Base-by-base conservation (phyloP, 37 sponge, comb jelly and placozoan genomes). In the Petrosia ficiformis region DNA sequence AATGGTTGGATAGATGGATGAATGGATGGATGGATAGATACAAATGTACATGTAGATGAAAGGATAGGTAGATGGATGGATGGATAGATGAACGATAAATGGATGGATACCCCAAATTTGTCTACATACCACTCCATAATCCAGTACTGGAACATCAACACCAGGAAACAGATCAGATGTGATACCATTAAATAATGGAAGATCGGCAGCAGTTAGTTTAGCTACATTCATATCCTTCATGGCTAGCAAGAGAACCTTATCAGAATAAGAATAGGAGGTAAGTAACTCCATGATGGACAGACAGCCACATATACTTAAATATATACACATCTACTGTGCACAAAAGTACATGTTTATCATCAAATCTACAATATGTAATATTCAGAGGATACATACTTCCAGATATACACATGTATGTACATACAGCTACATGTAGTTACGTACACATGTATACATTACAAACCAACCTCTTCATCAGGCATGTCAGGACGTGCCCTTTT, bases 171-270 rank as follows among this genome's bases (percentile, higher is more conserved):
- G 84, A 42, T 98, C 99, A 58, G 93, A 81, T 0, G 89, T 86
- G 78, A 98, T 95, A 11, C 95, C 99, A 81, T 95, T 98, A 76
- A 98, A 98, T 24, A 98, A 93, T 3, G 99, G 99, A 48, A 87
- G 75, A 67, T 98, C 99, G 57, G 78, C 88, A 44, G 98, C 83
- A 14, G 95, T 98, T 75, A 98, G 83, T 71, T 94, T 94, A 59
- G 99, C 99, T 11, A 94, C 77, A 74, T 98, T 98, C 99, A 98
- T 94, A 86, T 98, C 95, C 82, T 92, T 98, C 95, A 98, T 94
- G 44, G 99, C 99, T 39, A 98, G 82, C 10, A 98, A 74, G n/a
- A 98, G 84, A 66, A 97, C 84, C 84, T 84, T 16, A 38, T 24
- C 8, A 48, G 14, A 68, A 10, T 6, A 32, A 68, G 3, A n/a